Evolutionary conservation across 2,113 vertebrate species (phyloP), one percentile per base, ranked within the genome.

Genomic region (Nestor notabilis): DNA sequence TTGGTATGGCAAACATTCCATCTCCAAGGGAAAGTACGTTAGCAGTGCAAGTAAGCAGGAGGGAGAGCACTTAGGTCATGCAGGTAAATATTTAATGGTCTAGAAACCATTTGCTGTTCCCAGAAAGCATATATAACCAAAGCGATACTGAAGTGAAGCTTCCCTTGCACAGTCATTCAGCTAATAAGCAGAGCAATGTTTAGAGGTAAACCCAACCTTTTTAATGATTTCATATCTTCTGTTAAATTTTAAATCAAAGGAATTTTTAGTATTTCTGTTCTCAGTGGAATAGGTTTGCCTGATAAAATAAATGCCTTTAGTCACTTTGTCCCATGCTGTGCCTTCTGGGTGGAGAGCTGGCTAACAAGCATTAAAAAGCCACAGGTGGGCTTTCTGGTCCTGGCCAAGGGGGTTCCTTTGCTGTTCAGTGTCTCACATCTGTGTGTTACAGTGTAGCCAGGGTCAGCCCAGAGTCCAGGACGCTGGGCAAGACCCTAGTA

Each of bases 1-100:
- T 98, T 96, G 90, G 78, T 71, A 39, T 6, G 69, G 64, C 75
- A 96, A 97, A 97, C 95, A 94, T 97, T 96, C 46, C 43, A 61
- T 94, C 96, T 97, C 96, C 95, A 35, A 10, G 94, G 90, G 94
- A 93, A 98, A 97, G 91, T 92, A 24, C 68, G 16, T 93, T 85
- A 98, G 92, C 92, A 95, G 76, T 7, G 41, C 64, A 66, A 43
- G 74, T 82, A 90, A 97, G 91, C 83, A 63, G 83, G 50, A 83
- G 83, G 60, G 53, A 82, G 92, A 96, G 35, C 66, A n/a, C 84
- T 46, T 43, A 1, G 13, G 47, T 81, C 61, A 66, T 64, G 93
- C 61, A 61, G 52, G 43, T 64, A 96, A 95, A 86, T 95, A 89
- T 64, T 82, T 90, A 90, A 75, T 93, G 77, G 94, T 94, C 95